A percentile compares a stretch with the other conserved stretches of the same genome.
Evolutionary conservation across 2,888 invertebrate genomes (phyloP).

Genomic region (Julus scanicus): DNA sequence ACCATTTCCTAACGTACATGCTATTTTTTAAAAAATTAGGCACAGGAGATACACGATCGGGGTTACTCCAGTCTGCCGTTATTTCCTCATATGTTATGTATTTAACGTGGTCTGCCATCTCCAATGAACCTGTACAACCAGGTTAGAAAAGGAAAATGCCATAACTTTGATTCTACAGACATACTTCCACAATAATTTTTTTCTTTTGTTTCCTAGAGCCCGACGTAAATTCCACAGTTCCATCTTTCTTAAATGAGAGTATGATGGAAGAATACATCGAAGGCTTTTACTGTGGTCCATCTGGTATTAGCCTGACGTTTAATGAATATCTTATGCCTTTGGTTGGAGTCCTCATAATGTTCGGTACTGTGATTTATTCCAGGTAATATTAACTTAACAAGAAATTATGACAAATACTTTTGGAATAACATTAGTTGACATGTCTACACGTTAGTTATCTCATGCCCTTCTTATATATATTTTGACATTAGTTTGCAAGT

Average conservation of each 20-base stretch:
- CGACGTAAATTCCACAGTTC: not conserved
- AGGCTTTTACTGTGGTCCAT: slow-evolving; percentile 61
- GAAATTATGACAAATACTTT: not conserved
- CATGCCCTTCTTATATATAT: slow-evolving; percentile 38
- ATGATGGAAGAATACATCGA: slow-evolving; percentile 39
- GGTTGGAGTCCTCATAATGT: slow-evolving; percentile 66
- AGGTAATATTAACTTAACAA: slow-evolving; percentile 58
- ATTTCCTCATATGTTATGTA: slow-evolving; percentile 67
- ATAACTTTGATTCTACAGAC: too few relatives aligned
- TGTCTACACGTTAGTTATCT: not conserved
- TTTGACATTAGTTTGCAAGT: slow-evolving; percentile 62
- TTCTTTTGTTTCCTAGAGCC: slow-evolving; percentile 12
- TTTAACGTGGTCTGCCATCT: slow-evolving; percentile 68
- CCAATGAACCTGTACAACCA: slow-evolving; percentile 66
- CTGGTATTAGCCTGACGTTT: slow-evolving; percentile 60
- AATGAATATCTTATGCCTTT: slow-evolving; percentile 66
- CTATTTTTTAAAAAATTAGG: slow-evolving; percentile 50
- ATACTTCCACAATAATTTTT: not conserved
- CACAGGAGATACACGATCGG: slow-evolving; percentile 63
- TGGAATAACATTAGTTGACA: not conserved
- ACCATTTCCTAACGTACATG: too few relatives aligned
- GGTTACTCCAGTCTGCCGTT: slow-evolving; percentile 67
- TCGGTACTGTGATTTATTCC: slow-evolving; percentile 65
- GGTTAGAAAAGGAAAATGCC: slow-evolving; percentile 48
- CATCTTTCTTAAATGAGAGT: not conserved